Base-by-base conservation (phyloP, 2,113 vertebrate species). In the Albula goreensis region DNA sequence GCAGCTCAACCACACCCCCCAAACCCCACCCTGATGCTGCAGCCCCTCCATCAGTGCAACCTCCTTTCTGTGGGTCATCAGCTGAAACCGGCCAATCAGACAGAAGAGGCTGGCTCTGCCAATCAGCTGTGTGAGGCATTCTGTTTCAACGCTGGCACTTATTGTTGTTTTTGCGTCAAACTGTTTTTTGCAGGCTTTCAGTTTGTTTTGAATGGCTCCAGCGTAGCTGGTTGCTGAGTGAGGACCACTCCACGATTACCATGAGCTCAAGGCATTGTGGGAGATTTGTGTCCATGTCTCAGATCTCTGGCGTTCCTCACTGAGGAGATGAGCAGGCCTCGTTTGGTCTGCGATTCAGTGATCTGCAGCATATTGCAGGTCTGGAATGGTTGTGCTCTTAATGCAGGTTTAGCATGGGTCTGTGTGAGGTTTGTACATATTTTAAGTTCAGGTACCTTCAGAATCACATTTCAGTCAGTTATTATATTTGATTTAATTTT, bases 151-250 rank as follows among this genome's bases (percentile, higher is more conserved):
- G 17, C 50, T 81, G 80, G 80, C 80, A 81, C 50, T 2, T 53
- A 6, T 50, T 22, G 50, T 7, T 50, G 80, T n/a, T 74, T 22
- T 52, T 17, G 80, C 17, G n/a, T 81, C 0, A 31, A 31, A n/a
- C 70, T 10, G n/a, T 74, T 80, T 41, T 80, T 49, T 80, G 78
- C 78, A 81, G 53, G 80, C 80, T 81, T 52, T 52, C 80, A 50
- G 50, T 25, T n/a, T 17, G 12, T 81, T 22, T 19, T 2, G 6
- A 81, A 52, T 51, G 22, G 50, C 49, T 52, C 50, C 51, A 41
- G 60, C 19, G 15, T 66, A 5, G 50, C 1, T 52, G 50, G 19
- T 22, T 9, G 49, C 9, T 53, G 1, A 2, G 10, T 1, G 50
- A 81, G 80, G 80, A 31, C 70, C 25, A 7, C 70, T 74, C 70